Conservation (phyloP, 2,113 vertebrate genomes). For the Melanostigma gelatinosum region DNA sequence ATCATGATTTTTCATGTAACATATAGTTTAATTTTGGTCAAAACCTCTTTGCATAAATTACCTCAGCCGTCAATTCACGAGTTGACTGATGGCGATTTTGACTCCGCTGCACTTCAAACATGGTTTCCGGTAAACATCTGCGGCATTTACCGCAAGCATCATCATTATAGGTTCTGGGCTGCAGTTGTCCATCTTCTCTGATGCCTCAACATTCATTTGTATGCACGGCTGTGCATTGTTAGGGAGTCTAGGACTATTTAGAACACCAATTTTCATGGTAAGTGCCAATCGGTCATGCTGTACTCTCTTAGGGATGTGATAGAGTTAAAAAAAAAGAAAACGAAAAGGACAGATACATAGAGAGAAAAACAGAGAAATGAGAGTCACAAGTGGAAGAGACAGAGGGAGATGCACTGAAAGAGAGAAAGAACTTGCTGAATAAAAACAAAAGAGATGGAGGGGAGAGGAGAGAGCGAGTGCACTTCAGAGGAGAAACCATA, state of each 20-base stretch:
- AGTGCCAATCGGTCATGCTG: conserved; percentile 69
- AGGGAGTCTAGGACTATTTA: conserved; percentile 63
- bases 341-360: background rate
- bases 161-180: conserved; percentile 37
- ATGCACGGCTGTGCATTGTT: conserved; percentile 39
- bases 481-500: background rate
- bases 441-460: background rate
- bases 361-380: conserved; percentile 27
- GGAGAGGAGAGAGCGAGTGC: background rate
- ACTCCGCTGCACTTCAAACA: conserved; percentile 23
- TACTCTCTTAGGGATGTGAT: conserved; percentile 26
- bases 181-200: conserved; percentile 51
- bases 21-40: background rate
- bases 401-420: conserved; percentile 9
- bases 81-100: conserved; percentile 17
- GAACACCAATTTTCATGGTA: conserved; percentile 67
- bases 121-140: conserved; percentile 28
- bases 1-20: background rate
- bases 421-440: background rate
- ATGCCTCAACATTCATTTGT: conserved; percentile 39
- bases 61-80: background rate
- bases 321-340: conserved; percentile 8
- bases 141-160: conserved; percentile 22
- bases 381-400: conserved; percentile 25
- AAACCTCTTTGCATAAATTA: background rate